Conservation (phyloP, 1,140 invertebrate species). For the Samia ricini region DNA sequence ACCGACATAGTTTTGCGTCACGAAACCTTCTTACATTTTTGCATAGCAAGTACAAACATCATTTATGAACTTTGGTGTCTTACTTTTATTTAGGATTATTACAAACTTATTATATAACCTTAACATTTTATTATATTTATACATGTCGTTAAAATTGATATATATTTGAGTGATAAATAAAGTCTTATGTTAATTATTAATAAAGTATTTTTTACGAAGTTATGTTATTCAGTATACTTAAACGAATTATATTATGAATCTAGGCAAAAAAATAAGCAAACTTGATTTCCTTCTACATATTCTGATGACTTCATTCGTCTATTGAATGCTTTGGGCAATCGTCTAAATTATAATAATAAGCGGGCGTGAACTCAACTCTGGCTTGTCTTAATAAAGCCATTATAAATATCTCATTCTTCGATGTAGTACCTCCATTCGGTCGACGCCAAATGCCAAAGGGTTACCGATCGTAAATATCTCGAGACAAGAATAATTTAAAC, state of each 20-base stretch:
- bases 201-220: too few species aligned
- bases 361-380: conserved; percentile 66
- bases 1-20: conserved; percentile 58
- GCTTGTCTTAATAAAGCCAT: conserved; percentile 75
- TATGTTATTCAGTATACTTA: neutral
- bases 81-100: neutral
- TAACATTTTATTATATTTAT: too few species aligned
- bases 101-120: too few species aligned
- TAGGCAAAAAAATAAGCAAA: conserved; percentile 4
- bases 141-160: too few species aligned
- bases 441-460: conserved; percentile 56
- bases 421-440: conserved; percentile 38
- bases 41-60: conserved; percentile 65
- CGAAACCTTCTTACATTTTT: conserved; percentile 69
- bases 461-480: conserved; percentile 35
- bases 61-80: conserved; percentile 47
- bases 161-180: too few species aligned
- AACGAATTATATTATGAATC: neutral
- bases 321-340: conserved; percentile 68
- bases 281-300: conserved; percentile 6
- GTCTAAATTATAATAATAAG: conserved; percentile 77
- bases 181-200: too few species aligned
- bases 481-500: conserved; percentile 30
- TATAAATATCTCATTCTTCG: conserved; percentile 69
- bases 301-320: conserved; percentile 71